A percentile compares a stretch with the other conserved stretches of the same genome.
Conservation (phyloP, 2,113 vertebrate species). For the Calyptommatus sinebrachiatus region DNA sequence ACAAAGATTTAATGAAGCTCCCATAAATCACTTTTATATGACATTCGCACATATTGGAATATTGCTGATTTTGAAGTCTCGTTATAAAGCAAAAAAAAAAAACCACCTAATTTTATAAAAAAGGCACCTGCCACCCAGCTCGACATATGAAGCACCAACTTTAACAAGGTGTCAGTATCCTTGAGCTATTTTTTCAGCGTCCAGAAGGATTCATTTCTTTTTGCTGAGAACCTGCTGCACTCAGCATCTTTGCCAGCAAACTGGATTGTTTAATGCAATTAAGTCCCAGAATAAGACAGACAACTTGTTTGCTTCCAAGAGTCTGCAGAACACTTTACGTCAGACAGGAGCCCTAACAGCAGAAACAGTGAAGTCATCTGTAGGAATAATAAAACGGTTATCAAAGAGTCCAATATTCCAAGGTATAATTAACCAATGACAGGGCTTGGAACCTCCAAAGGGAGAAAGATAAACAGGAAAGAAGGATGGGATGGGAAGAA, state of each 20-base stretch:
- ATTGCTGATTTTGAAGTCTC: too few species aligned
- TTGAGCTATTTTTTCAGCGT: accelerated
- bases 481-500: too few species aligned
- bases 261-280: constrained; percentile 53
- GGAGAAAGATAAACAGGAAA: too few species aligned
- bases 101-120: too few species aligned
- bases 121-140: background rate
- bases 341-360: background rate
- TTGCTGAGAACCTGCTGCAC: accelerated
- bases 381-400: too few species aligned
- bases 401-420: too few species aligned
- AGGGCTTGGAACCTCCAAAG: too few species aligned
- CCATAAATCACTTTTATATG: too few species aligned
- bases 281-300: constrained; percentile 29
- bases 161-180: background rate
- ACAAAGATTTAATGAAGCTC: too few species aligned
- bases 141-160: background rate
- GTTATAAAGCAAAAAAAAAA: too few species aligned
- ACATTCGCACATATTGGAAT: too few species aligned
- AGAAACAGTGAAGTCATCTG: background rate
- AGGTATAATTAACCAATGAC: too few species aligned
- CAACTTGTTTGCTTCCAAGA: constrained; percentile 42
- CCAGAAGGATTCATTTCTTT: background rate
- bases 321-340: background rate
- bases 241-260: constrained; percentile 23